These are phyloP conservation scores for Ceramica pisi DNA, from an alignment of 2,888 invertebrate genomes.

Conservation along the genomic window DNA sequence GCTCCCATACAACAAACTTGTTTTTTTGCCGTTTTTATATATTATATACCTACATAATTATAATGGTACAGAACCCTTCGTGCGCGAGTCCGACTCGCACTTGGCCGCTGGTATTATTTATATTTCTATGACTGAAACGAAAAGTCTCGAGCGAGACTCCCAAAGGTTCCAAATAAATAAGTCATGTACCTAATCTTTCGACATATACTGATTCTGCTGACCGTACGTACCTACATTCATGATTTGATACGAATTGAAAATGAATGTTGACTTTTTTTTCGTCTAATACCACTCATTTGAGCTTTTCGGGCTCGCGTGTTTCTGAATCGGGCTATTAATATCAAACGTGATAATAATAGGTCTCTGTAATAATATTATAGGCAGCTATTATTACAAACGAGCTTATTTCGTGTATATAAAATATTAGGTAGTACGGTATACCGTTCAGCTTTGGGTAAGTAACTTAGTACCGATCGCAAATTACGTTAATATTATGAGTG, in stretches of 20 bases:
- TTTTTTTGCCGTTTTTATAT: too few species aligned
- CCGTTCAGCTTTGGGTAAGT: neutral
- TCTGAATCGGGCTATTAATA: constrained; percentile 42
- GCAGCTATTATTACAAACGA: constrained; percentile 10
- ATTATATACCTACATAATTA: too few species aligned
- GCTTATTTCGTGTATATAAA: constrained; percentile 25
- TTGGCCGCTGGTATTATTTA: too few species aligned
- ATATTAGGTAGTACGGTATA: too few species aligned
- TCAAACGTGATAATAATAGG: constrained; percentile 55
- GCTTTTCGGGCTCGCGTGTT: constrained; percentile 35
- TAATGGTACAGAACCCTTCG: too few species aligned
- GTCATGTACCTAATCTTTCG: too few species aligned
- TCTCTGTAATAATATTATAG: constrained; percentile 4
- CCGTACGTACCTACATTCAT: constrained; percentile 19
- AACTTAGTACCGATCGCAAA: constrained; percentile 2
- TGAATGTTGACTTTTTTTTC: constrained; percentile 31
- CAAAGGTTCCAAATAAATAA: neutral
- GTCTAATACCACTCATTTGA: constrained; percentile 23
- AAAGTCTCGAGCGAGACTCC: neutral
- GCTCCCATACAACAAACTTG: too few species aligned
- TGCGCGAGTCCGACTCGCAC: too few species aligned
- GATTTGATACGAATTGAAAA: constrained; percentile 32
- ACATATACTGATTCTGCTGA: constrained; percentile 9
- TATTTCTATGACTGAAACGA: too few species aligned
- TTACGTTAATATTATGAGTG: neutral